A percentile compares a stretch with the other conserved stretches of the same genome.
Conservation (phyloP, 2,113 vertebrate genomes). For the Emydura subglobosa region DNA sequence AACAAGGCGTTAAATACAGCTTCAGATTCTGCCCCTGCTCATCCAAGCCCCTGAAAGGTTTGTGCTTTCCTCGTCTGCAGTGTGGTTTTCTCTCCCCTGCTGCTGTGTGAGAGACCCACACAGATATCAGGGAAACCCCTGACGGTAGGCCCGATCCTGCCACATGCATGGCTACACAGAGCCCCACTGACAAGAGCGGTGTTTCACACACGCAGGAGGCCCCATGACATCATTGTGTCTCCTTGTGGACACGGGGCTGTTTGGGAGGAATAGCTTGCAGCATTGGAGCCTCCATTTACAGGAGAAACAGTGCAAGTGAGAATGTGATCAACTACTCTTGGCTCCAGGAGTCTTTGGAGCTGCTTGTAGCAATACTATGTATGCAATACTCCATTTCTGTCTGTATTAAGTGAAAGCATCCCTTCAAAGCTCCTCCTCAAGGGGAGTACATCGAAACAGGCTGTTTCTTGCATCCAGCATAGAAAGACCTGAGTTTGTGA, state of each 20-base stretch:
- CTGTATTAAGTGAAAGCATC: not conserved
- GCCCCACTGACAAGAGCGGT: not conserved
- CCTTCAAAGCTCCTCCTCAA: not conserved
- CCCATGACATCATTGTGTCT: not conserved
- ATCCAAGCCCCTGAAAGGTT: not conserved
- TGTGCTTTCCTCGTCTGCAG: not conserved
- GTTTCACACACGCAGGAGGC: not conserved
- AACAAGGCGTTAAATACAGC: not conserved
- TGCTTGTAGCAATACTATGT: not conserved
- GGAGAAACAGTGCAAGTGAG: not conserved
- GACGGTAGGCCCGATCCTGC: not conserved
- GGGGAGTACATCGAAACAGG: not conserved
- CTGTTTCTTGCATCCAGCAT: too few species aligned
- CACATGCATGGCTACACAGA: not conserved
- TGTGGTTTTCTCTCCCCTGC: not conserved
- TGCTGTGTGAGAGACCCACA: not conserved
- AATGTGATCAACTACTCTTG: not conserved
- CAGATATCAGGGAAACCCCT: not conserved
- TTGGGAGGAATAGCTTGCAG: not conserved
- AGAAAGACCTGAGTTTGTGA: too few species aligned
- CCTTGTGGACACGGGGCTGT: not conserved
- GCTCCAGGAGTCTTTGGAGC: not conserved
- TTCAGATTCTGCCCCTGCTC: not conserved
- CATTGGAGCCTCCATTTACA: not conserved
- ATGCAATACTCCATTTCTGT: too few species aligned